Percentiles rank a stretch among this genome's conserved stretches.
phyloP scores from a whole-genome alignment of 2,113 vertebrate species.

The Anguilla rostrata region DNA sequence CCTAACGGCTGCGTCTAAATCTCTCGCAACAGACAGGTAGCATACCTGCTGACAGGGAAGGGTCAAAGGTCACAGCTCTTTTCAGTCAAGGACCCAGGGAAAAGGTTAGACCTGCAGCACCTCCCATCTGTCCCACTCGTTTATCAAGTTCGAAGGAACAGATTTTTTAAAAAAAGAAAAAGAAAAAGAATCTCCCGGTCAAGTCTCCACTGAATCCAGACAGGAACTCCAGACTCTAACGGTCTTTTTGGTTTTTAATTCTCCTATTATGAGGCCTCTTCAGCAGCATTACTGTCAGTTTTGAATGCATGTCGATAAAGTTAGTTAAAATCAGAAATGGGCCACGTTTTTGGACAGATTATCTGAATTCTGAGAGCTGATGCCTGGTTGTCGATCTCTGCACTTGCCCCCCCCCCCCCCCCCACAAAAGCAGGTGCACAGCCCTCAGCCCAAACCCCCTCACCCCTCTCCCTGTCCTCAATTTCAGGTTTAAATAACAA shows the following conservation, averaged over 20 bases:
- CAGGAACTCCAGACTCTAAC: background rate
- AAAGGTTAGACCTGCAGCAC: background rate
- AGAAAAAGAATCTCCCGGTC: background rate
- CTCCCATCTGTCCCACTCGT: background rate
- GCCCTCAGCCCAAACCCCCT: no score
- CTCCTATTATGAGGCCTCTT: background rate
- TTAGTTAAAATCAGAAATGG: background rate
- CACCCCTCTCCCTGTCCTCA: background rate
- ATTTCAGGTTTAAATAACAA: background rate
- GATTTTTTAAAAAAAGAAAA: background rate
- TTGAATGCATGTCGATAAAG: background rate
- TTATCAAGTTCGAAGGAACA: conserved; percentile 5
- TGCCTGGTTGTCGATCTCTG: background rate
- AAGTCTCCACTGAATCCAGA: background rate
- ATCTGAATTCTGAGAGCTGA: background rate
- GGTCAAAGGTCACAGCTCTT: conserved; percentile 25
- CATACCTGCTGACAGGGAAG: conserved; percentile 23
- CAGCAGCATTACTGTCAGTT: background rate
- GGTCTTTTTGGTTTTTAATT: background rate
- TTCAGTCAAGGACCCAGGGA: conserved; percentile 17
- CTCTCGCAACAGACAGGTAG: conserved; percentile 18
- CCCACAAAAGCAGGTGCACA: background rate
- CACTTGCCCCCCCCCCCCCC: background rate
- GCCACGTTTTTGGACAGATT: background rate
- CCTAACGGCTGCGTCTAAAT: background rate